A percentile compares a stretch with the other conserved stretches of the same genome.
These are phyloP conservation scores for Sialis fuliginosa DNA, from an alignment of 2,888 invertebrate species.

Conservation along the genomic window DNA sequence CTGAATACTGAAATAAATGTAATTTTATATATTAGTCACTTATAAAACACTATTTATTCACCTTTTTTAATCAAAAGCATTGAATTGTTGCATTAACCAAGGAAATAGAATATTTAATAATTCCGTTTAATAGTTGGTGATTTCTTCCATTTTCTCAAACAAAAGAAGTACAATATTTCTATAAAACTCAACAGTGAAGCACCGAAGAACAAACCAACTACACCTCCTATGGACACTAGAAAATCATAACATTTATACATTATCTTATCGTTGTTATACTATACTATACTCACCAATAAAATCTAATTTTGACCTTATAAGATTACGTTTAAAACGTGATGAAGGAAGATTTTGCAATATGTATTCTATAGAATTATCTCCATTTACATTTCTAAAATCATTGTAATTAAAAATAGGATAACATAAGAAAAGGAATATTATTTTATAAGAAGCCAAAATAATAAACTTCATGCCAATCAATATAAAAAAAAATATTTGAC, in stretches of 20 bases:
- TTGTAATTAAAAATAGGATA: not conserved
- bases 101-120: not conserved
- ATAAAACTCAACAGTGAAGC: slow-evolving; percentile 38
- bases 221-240: slow-evolving; percentile 42
- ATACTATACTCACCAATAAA: slow-evolving; percentile 33
- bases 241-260: slow-evolving; percentile 8
- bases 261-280: not conserved
- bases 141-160: slow-evolving; percentile 20
- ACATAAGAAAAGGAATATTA: not conserved
- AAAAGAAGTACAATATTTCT: slow-evolving; percentile 36
- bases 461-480: no score
- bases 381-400: not conserved
- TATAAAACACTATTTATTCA: no score
- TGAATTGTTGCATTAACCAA: no score
- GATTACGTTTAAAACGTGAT: slow-evolving; percentile 35
- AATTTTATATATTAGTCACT: no score
- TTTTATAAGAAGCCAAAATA: not conserved
- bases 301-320: slow-evolving; percentile 39
- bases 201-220: slow-evolving; percentile 40
- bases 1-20: no score
- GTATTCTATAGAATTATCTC: slow-evolving; percentile 14
- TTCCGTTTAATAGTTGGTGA: not conserved
- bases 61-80: no score
- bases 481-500: no score
- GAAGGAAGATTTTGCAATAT: slow-evolving; percentile 34